phyloP scores from a whole-genome alignment of 2,113 vertebrate genomes.

The Phylloscopus trochiloides region DNA sequence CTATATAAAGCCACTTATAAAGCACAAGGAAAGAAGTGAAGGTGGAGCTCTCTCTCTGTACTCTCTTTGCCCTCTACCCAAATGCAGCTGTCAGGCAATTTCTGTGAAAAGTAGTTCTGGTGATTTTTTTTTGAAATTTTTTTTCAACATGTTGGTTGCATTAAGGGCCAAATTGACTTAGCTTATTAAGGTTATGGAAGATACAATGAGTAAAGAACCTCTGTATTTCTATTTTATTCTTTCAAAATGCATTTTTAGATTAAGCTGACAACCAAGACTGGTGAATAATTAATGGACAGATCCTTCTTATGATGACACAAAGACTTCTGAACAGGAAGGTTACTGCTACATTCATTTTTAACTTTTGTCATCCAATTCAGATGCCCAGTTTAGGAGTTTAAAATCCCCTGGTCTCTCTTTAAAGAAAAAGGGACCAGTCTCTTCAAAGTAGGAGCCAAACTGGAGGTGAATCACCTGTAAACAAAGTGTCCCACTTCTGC shows the following conservation, averaged over 20 bases:
- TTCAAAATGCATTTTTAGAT: not conserved
- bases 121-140: accelerated
- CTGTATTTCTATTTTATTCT: not conserved
- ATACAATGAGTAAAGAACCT: not conserved
- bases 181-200: not conserved
- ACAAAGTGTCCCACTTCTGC: not conserved
- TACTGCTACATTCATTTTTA: not conserved
- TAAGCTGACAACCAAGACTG: not conserved
- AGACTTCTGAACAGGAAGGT: not conserved
- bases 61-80: not conserved
- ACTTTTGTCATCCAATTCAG: not conserved
- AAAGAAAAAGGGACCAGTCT: not conserved
- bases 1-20: not conserved
- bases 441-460: not conserved
- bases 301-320: not conserved
- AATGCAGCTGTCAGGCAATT: not conserved
- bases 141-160: not conserved
- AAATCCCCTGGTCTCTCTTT: not conserved
- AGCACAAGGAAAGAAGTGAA: not conserved
- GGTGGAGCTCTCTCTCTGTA: not conserved
- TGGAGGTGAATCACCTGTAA: not conserved
- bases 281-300: not conserved
- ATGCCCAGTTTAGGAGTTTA: not conserved
- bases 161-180: not conserved
- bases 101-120: not conserved